Conservation (phyloP, 1,140 invertebrate species). For the Panagrolaimus sp. region DNA sequence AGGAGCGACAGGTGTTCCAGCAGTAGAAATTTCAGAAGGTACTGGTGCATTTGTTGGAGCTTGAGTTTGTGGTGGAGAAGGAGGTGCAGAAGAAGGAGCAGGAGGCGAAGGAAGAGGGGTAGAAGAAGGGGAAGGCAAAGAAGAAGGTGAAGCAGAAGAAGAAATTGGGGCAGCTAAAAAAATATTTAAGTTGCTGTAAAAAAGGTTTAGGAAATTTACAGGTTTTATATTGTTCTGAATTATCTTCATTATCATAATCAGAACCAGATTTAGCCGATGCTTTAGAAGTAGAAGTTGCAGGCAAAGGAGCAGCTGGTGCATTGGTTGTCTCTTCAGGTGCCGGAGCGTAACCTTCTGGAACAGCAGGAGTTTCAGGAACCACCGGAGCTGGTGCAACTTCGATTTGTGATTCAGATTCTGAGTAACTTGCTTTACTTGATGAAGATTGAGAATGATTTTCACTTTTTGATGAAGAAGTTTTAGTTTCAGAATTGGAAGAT, state of each 20-base stretch:
- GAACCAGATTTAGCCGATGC: background rate
- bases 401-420: too few species aligned
- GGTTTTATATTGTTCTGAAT: background rate
- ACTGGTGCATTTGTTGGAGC: background rate
- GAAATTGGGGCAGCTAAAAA: background rate
- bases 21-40: conserved; percentile 1
- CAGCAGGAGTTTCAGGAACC: too few species aligned
- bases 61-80: background rate
- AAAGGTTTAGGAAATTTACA: background rate
- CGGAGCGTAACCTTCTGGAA: too few species aligned
- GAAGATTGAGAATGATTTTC: too few species aligned
- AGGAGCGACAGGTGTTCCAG: background rate
- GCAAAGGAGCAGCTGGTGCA: background rate
- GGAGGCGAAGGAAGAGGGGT: conserved; percentile 5
- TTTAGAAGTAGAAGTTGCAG: background rate
- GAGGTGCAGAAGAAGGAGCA: background rate
- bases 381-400: too few species aligned
- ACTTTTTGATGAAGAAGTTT: too few species aligned
- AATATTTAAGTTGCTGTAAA: background rate
- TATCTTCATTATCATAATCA: background rate
- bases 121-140: background rate
- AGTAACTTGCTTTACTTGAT: too few species aligned
- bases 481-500: too few species aligned
- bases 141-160: background rate
- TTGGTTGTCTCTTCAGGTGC: background rate